phyloP scores from a whole-genome alignment of 2,888 invertebrate species.

The Tolmerus cingulatus region DNA sequence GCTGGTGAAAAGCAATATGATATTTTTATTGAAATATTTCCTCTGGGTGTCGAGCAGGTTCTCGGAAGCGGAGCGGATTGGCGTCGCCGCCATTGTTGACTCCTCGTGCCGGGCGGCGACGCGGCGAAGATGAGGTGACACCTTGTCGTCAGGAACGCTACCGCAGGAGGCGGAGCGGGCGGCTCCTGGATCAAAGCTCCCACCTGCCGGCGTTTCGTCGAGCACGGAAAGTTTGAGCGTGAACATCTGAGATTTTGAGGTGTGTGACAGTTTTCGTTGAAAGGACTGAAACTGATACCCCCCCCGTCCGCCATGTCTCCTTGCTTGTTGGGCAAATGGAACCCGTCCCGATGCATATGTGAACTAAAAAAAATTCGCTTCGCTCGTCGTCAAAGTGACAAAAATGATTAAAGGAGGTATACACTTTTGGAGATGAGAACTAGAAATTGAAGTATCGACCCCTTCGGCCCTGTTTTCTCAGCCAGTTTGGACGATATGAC shows the following conservation, averaged over 20 bases:
- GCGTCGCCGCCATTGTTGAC: slow-evolving; percentile 4
- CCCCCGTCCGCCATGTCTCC: background rate
- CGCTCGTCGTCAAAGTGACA: background rate
- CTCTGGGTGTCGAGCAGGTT: background rate
- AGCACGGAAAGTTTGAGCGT: background rate
- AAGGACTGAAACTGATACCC: background rate
- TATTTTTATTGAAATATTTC: slow-evolving; percentile 39
- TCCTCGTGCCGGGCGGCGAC: background rate
- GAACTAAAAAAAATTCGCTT: background rate
- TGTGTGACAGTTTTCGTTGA: background rate
- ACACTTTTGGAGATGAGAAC: background rate
- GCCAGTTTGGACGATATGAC: too few species aligned
- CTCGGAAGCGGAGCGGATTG: background rate
- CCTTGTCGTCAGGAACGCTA: background rate
- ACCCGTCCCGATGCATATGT: background rate
- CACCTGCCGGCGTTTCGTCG: background rate
- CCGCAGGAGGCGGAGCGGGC: background rate
- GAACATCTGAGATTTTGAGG: background rate
- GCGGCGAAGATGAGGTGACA: slow-evolving; percentile 22
- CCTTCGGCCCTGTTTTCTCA: too few species aligned
- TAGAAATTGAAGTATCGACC: too few species aligned
- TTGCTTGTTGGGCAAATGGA: background rate
- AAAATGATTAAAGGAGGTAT: background rate
- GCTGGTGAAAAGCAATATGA: slow-evolving; percentile 14
- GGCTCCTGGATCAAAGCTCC: background rate